These are phyloP conservation scores for Scylla paramamosain DNA, from an alignment of 1,140 invertebrate genomes.

Conservation along the genomic window DNA sequence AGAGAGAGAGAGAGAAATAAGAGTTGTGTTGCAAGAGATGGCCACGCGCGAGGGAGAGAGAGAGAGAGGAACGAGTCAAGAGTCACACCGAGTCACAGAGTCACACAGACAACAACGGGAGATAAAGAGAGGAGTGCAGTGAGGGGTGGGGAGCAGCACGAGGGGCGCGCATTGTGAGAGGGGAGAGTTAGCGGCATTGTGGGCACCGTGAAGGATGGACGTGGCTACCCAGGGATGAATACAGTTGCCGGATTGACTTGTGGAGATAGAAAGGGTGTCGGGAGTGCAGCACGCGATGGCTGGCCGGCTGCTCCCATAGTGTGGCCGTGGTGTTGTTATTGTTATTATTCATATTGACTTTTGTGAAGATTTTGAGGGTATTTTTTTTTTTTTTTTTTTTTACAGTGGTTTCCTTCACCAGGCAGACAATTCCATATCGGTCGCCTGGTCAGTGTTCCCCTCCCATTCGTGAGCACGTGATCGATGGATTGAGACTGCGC, in stretches of 20 bases:
- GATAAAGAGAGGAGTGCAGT: not conserved
- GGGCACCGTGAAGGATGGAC: not conserved
- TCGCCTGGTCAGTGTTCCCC: not conserved
- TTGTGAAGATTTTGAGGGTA: not conserved
- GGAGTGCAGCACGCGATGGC: not conserved
- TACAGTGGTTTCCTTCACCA: not conserved
- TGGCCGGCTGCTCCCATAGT: not conserved
- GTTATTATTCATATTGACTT: not conserved
- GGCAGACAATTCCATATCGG: not conserved
- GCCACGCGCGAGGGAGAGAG: not conserved
- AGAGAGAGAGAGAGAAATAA: not conserved
- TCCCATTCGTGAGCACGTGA: not conserved
- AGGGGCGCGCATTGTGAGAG: not conserved
- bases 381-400: not conserved
- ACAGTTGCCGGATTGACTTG: not conserved
- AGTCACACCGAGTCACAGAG: too few relatives aligned
- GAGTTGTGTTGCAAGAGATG: not conserved
- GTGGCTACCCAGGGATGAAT: not conserved
- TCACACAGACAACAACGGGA: slow-evolving; percentile 24
- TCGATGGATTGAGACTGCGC: not conserved
- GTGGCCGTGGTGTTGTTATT: too few relatives aligned
- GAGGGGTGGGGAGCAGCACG: not conserved
- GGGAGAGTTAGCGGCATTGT: not conserved
- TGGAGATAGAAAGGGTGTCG: not conserved
- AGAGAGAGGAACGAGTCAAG: not conserved